Evolutionary conservation across 2,888 invertebrate genomes (phyloP), one percentile per base, ranked within the genome.

Genomic region (Leucophenga montana): DNA sequence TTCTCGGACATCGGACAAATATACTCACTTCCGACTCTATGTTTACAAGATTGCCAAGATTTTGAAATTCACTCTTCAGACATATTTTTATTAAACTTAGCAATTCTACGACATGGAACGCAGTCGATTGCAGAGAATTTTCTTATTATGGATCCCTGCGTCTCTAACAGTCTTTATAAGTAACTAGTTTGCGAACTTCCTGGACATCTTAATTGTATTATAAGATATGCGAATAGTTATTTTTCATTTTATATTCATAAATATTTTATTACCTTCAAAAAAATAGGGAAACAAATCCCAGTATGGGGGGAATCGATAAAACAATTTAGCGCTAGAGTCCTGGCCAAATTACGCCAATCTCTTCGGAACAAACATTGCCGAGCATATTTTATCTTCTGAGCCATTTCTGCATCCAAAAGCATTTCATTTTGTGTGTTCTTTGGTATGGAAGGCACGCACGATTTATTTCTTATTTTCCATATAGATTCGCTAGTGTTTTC

Each of bases 311-410:
- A 14, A 14, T 20, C 11, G 27, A 11, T 54, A n/a, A 56, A 68
- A 66, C 0, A 22, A 13, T 72, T 33, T 64, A 78, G 70, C 13
- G 80, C 71, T 6, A 84, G 27, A 5, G 78, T 56, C 66, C 78
- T 83, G 0, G 76, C 75, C 64, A 84, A 73, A 67, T 71, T 82
- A 39, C 70, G 46, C 76, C 78, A 78, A 66, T 84, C 83, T 48
- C 83, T 67, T 5, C 72, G 72, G 46, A 84, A 59, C 20, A 84
- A 53, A 46, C 75, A 84, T 57, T 69, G 75, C 4, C 80, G 74
- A 1, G 82, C 80, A 39, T 78, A 75, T 59, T 75, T 68, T 5
- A 84, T 9, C 27, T 78, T 79, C 8, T 69, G 53, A 31, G 71
- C 72, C 1, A 67, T 67, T 6, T 74, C 74, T 11, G 75, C 72